Evolutionary conservation across 2,797 vertebrate species (phyloP).

Genomic region (Melanotaenia pygmaea): DNA sequence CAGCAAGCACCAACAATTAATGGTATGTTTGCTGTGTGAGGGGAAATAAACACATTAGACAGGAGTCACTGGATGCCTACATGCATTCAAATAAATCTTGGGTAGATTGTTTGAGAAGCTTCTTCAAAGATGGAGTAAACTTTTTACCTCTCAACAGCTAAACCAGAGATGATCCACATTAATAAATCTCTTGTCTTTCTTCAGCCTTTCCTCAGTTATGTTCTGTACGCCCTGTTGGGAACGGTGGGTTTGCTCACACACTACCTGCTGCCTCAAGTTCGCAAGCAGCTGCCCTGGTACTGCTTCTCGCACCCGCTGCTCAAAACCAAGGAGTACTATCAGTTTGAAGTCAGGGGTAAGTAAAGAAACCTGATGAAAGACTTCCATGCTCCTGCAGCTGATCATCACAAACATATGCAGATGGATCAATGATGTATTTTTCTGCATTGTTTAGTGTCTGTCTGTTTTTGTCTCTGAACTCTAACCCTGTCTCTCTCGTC

Average conservation of each 20-base stretch:
- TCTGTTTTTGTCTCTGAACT: not conserved
- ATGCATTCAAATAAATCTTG: not conserved
- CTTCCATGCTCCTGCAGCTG: no score
- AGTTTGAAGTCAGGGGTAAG: conserved; percentile 96
- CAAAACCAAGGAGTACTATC: conserved; percentile 96
- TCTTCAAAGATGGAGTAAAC: not conserved
- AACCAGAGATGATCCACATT: not conserved
- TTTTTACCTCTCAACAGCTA: not conserved
- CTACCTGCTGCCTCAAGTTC: conserved; percentile 95
- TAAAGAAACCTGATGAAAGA: not conserved
- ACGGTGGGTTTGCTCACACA: conserved; percentile 93
- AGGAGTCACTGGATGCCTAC: not conserved
- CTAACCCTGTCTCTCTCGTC: conserved; percentile 8
- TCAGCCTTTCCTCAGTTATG: conserved; percentile 95
- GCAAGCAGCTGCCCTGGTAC: conserved; percentile 98
- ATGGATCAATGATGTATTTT: no score
- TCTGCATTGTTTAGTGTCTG: no score
- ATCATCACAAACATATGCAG: no score
- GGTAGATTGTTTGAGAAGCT: not conserved
- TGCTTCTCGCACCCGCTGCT: conserved; percentile 97
- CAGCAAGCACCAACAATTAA: not conserved
- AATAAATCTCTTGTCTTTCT: conserved; percentile 39
- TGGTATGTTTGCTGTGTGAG: not conserved
- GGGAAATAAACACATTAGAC: not conserved
- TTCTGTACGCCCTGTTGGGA: conserved; percentile 92